A percentile compares a stretch with the other conserved stretches of the same genome.
Conservation (phyloP, 2,113 vertebrate species). For the Pteronura brasiliensis region DNA sequence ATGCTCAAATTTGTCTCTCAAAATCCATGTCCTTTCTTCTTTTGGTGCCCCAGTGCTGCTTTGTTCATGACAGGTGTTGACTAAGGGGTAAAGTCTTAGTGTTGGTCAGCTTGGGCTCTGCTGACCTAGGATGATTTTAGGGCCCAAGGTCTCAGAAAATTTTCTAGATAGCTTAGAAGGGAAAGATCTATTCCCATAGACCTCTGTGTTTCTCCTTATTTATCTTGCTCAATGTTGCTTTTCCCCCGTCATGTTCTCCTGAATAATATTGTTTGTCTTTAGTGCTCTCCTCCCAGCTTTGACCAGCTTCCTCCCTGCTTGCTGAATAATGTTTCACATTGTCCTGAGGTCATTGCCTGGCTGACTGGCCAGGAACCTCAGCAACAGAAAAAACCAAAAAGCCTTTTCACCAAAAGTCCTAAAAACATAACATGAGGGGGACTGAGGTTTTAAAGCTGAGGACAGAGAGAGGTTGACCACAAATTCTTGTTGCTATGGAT, state of each 20-base stretch:
- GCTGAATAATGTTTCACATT: background rate
- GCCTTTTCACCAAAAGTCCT: background rate
- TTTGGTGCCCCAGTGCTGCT: background rate
- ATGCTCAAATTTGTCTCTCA: background rate
- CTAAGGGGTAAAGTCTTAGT: background rate
- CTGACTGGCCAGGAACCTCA: background rate
- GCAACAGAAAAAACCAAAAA: background rate
- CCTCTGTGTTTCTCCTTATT: background rate
- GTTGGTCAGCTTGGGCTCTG: background rate
- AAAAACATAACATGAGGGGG: background rate
- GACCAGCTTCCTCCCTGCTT: constrained; percentile 11
- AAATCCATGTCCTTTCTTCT: background rate
- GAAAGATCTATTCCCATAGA: background rate
- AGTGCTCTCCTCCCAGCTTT: constrained; percentile 9
- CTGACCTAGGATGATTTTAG: background rate
- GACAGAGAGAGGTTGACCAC: background rate
- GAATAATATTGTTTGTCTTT: constrained; percentile 36
- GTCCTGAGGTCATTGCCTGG: background rate
- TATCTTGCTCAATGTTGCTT: background rate
- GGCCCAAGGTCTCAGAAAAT: background rate
- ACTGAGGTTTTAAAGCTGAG: background rate
- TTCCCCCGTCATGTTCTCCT: background rate
- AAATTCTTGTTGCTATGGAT: background rate
- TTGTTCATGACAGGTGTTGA: background rate
- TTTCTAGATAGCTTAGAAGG: background rate